phyloP scores from a whole-genome alignment of 2,797 vertebrate genomes.

The Sebastolobus alascanus region DNA sequence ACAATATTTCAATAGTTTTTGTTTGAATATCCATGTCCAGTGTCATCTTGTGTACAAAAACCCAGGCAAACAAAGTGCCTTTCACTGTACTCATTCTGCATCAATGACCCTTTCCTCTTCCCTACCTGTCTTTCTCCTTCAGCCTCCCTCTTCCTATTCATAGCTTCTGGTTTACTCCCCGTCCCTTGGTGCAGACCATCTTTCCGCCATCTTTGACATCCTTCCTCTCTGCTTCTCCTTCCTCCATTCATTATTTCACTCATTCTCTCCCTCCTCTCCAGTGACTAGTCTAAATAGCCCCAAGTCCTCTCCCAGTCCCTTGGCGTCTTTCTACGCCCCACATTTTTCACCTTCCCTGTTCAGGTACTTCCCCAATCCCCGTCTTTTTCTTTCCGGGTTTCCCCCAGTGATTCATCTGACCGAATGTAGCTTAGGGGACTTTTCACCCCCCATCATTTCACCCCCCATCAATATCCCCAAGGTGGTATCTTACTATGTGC shows the following conservation, averaged over 20 bases:
- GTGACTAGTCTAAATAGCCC: not conserved
- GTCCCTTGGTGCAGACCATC: not conserved
- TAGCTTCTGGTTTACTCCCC: conserved; percentile 5
- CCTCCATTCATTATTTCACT: not conserved
- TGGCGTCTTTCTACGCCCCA: not conserved
- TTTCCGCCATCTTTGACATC: conserved; percentile 1
- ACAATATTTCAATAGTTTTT: not conserved
- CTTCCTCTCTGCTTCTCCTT: not conserved
- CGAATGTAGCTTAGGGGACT: not conserved
- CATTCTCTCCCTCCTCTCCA: not conserved
- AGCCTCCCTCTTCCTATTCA: not conserved
- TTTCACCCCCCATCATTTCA: not conserved
- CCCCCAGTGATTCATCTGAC: not conserved
- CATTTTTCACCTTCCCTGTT: not conserved
- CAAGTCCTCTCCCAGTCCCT: not conserved
- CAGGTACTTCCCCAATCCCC: not conserved
- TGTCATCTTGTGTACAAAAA: not conserved
- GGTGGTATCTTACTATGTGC: conserved; percentile 90
- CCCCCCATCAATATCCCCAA: not conserved
- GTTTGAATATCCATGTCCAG: not conserved
- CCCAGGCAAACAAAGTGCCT: not conserved
- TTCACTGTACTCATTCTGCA: conserved; percentile 12
- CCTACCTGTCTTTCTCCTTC: not conserved
- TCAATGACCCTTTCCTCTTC: not conserved
- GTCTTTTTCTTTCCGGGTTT: not conserved